Percentiles rank a stretch among this genome's conserved stretches.
Evolutionary conservation across 2,113 vertebrate species (phyloP).

Genomic region (Carollia perspicillata): DNA sequence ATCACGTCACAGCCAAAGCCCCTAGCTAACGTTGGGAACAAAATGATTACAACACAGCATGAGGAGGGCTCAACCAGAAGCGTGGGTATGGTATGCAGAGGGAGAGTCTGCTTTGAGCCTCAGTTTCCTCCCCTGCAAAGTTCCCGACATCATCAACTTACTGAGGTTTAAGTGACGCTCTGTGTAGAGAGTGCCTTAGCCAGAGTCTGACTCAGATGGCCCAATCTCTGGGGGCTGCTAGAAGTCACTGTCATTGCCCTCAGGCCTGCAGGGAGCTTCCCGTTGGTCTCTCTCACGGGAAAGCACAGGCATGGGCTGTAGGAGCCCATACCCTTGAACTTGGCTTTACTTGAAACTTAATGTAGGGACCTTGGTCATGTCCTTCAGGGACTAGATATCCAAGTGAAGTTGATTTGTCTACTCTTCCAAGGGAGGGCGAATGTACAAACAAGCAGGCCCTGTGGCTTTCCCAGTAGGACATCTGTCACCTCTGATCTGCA

Average conservation of each 20-base stretch:
- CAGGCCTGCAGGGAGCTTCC: background rate
- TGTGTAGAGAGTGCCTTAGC: background rate
- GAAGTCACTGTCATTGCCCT: too few species aligned
- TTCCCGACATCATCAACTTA: background rate
- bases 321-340: background rate
- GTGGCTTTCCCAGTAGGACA: background rate
- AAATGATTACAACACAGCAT: background rate
- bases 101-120: background rate
- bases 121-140: background rate
- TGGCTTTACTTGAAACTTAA: background rate
- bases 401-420: background rate
- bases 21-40: background rate
- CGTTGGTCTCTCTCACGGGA: background rate
- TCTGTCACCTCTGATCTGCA: background rate
- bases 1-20: background rate
- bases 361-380: background rate
- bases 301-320: background rate
- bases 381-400: background rate
- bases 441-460: background rate
- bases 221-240: too few species aligned
- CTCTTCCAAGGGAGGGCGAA: background rate
- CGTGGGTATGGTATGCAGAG: background rate
- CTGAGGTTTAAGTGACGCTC: background rate
- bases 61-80: background rate
- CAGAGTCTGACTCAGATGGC: background rate